Base-by-base conservation (phyloP, 2,888 invertebrate genomes). In the Monochamus alternatus region DNA sequence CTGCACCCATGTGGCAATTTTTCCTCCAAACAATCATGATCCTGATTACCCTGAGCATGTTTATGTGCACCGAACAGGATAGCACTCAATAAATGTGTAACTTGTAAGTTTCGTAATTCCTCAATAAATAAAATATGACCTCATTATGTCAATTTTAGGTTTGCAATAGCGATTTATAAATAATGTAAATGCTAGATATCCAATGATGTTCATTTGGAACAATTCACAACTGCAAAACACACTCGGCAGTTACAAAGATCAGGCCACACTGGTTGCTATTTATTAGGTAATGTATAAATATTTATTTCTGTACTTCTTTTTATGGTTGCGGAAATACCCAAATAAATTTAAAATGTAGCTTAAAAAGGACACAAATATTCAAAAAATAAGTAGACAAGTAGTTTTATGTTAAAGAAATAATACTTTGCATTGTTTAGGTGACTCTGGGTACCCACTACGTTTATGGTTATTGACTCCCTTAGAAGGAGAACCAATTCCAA, bases 201-300 rank as follows among this genome's bases (percentile, higher is more conserved):
- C 3, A 68, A 78, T 30, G 74, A 78, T 69, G 64, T 72, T 63
- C 44, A 78, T 78, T 74, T 76, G 76, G 76, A 64, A 75, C 58
- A 64, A 63, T 51, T 76, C 76, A 3, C 64, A 32, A 14, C 68
- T 78, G 9, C 51, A 59, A 70, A 44, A 10, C 10, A 38, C 60
- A 63, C n/a, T 78, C 22, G 14, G 58, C 14, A 60, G 14, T 31
- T 58, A 65, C 52, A 76, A 51, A 51, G 51, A 47, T 3, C 66
- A 22, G 72, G 52, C 59, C n/a, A 72, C 52, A 64, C 72, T 14
- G 62, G 73, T 52, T 75, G 71, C 69, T 74, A 52, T 67, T 69
- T 76, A 47, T 70, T 70, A 58, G 74, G 69, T 70, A 51, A 38
- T 44, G 60, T 14, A n/a, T 43, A n/a, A 51, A 32, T 3, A 12